These are phyloP conservation scores for Apostichopus japonicus DNA, from an alignment of 35 echinoderm and acorn worm genomes.

Conservation along the genomic window DNA sequence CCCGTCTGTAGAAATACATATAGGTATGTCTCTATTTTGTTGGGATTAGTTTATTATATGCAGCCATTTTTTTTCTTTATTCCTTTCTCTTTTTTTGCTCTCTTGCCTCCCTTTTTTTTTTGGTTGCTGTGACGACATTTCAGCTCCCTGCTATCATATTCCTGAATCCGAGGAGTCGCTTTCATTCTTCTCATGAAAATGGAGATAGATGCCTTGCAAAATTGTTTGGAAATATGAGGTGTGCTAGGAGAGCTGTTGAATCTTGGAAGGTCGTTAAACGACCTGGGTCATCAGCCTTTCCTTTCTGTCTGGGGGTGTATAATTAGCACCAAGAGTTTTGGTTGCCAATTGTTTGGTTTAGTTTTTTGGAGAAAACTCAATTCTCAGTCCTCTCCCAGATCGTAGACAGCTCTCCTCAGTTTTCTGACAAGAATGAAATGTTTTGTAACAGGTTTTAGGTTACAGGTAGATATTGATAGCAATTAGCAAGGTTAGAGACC, in stretches of 20 bases:
- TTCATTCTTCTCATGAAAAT: constrained; percentile 49
- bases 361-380: not conserved
- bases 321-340: not conserved
- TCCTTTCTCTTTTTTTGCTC: not conserved
- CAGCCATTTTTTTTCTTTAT: constrained; percentile 12
- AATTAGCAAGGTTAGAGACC: no score
- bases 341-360: constrained; percentile 26
- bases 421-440: not conserved
- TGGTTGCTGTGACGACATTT: not conserved
- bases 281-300: constrained; percentile 1
- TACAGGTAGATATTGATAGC: not conserved
- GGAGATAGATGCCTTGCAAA: constrained; percentile 46
- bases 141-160: constrained; percentile 20
- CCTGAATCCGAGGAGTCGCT: constrained; percentile 22
- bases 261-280: constrained; percentile 5
- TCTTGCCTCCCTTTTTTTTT: not conserved
- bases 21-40: constrained; percentile 55
- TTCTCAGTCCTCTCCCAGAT: not conserved
- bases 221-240: constrained; percentile 55
- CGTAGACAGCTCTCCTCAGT: not conserved
- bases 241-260: constrained; percentile 3
- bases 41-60: constrained; percentile 50
- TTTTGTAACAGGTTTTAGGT: not conserved
- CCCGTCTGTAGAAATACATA: constrained; percentile 58
- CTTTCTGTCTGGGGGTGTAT: not conserved